Percentiles rank a stretch among this genome's conserved stretches.
phyloP scores from a whole-genome alignment of 2,113 vertebrate species.

The Spea multiplicata region DNA sequence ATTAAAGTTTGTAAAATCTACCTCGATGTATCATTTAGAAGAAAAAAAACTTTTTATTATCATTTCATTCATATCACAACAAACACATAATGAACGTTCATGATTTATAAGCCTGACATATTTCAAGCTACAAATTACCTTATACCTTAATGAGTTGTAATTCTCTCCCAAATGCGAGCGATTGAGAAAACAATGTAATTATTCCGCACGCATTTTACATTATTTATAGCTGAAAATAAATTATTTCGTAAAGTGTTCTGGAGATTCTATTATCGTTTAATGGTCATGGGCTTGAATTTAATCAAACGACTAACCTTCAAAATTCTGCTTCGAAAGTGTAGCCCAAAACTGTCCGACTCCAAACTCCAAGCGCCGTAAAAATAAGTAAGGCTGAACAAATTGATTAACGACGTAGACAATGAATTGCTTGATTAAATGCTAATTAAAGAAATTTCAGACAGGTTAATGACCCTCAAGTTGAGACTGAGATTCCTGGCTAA shows the following conservation, averaged over 20 bases:
- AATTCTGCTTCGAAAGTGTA: neutral
- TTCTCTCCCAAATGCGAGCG: constrained; percentile 61
- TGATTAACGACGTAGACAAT: too few species aligned
- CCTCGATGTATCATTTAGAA: neutral
- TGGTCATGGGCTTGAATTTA: neutral
- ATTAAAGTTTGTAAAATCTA: neutral
- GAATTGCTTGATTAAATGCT: too few species aligned
- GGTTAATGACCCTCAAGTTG: too few species aligned
- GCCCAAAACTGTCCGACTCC: too few species aligned
- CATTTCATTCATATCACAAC: neutral
- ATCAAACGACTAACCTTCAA: neutral
- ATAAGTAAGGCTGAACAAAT: too few species aligned
- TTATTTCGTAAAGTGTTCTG: neutral
- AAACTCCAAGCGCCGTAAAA: too few species aligned
- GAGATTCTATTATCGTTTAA: neutral
- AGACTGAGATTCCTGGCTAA: too few species aligned
- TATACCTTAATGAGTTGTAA: constrained; percentile 54
- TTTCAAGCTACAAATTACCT: constrained; percentile 58
- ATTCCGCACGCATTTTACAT: constrained; percentile 56
- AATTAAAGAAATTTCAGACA: too few species aligned
- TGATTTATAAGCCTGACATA: constrained; percentile 58
- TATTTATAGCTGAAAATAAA: neutral
- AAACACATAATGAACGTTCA: constrained; percentile 48
- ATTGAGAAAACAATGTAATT: constrained; percentile 56
- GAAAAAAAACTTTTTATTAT: neutral